These are phyloP conservation scores for Equus quagga DNA, from an alignment of 2,113 vertebrate species.

Conservation along the genomic window DNA sequence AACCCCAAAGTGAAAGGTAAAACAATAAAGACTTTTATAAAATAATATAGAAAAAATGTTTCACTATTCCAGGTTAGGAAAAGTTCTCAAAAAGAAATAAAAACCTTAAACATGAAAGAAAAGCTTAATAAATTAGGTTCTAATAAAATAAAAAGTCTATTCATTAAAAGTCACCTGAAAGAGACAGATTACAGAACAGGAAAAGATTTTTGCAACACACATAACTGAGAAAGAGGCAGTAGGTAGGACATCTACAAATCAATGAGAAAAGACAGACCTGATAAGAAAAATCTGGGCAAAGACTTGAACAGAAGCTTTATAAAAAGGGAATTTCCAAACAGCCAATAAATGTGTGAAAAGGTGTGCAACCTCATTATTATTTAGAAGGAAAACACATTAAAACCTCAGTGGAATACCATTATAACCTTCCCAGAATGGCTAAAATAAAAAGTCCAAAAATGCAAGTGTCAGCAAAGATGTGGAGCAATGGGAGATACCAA, in stretches of 20 bases:
- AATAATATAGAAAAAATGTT: not conserved
- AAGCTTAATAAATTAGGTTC: slow-evolving; percentile 36
- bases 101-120: not conserved
- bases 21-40: slow-evolving; percentile 18
- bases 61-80: slow-evolving; percentile 6
- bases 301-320: not conserved
- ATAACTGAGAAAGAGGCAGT: not conserved
- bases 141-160: not conserved
- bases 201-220: not conserved
- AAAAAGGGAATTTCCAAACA: slow-evolving; percentile 21
- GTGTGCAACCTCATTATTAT: not conserved
- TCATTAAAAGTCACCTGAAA: slow-evolving; percentile 30
- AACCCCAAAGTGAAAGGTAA: not conserved
- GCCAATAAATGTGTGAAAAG: not conserved
- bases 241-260: not conserved
- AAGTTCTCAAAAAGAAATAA: not conserved
- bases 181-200: not conserved
- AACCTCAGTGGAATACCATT: not conserved
- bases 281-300: not conserved
- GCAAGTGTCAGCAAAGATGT: not conserved
- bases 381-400: slow-evolving; percentile 2
- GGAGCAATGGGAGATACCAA: not conserved
- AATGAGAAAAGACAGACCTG: not conserved
- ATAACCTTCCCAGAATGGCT: not conserved
- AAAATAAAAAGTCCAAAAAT: not conserved